These are phyloP conservation scores for Biston stratarius DNA, from an alignment of 2,888 invertebrate genomes.

Conservation along the genomic window DNA sequence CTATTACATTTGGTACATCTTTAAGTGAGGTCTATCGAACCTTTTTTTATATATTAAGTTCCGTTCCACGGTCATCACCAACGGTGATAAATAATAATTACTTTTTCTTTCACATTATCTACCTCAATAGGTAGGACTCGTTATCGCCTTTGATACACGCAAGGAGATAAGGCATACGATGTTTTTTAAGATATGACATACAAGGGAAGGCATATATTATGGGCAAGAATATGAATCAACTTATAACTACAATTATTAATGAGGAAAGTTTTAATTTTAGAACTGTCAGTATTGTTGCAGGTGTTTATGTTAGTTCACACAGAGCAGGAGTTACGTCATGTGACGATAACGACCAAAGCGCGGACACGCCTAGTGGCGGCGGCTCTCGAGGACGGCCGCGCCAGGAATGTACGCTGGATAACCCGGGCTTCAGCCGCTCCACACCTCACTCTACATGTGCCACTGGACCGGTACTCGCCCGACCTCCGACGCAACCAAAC, in stretches of 20 bases:
- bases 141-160: conserved; percentile 66
- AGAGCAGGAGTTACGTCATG: conserved; percentile 76
- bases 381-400: conserved; percentile 72
- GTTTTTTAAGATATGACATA: conserved; percentile 53
- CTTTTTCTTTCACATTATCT: conserved; percentile 55
- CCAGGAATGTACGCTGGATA: conserved; percentile 69
- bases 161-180: conserved; percentile 62
- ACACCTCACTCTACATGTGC: conserved; percentile 73
- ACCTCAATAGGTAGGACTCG: conserved; percentile 48
- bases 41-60: conserved; percentile 11
- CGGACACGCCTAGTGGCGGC: conserved; percentile 82
- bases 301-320: conserved; percentile 41
- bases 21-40: conserved; percentile 35
- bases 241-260: conserved; percentile 28
- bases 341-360: conserved; percentile 74
- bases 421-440: conserved; percentile 60
- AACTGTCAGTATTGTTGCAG: conserved; percentile 49
- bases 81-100: conserved; percentile 46
- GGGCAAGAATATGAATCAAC: conserved; percentile 44
- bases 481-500: conserved; percentile 83
- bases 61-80: conserved; percentile 30
- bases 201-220: conserved; percentile 48
- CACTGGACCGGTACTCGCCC: conserved; percentile 81
- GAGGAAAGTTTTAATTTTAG: conserved; percentile 42
- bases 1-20: conserved; percentile 48